Evolutionary conservation across 2,113 vertebrate genomes (phyloP).

Genomic region (Thinocorus orbignyianus): DNA sequence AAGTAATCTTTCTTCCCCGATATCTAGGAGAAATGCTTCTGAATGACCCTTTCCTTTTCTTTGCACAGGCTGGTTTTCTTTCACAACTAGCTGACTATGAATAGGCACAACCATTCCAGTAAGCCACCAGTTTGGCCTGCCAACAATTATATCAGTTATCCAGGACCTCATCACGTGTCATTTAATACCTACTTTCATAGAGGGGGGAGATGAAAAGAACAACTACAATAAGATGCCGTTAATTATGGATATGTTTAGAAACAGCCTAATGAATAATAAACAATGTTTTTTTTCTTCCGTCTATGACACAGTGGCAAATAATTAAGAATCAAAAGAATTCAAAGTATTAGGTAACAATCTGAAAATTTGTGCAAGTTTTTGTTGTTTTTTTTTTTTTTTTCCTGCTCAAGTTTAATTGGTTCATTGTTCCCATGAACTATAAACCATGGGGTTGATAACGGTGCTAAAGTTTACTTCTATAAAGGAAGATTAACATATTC

Average conservation of each 20-base stretch:
- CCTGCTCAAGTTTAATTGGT: slow-evolving; percentile 79
- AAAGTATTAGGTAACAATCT: slow-evolving; percentile 79
- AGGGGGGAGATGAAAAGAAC: slow-evolving; percentile 61
- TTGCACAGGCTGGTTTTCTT: slow-evolving; percentile 2
- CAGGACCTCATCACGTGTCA: slow-evolving; percentile 38
- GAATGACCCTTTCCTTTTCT: slow-evolving; percentile 18
- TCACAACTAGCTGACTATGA: slow-evolving; percentile 40
- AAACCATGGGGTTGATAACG: slow-evolving; percentile 74
- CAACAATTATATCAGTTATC: slow-evolving; percentile 56
- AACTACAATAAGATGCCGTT: slow-evolving; percentile 49
- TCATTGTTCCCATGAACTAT: slow-evolving; percentile 81
- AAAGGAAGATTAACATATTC: slow-evolving; percentile 87
- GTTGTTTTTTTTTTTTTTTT: slow-evolving; percentile 61
- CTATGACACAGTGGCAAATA: slow-evolving; percentile 70
- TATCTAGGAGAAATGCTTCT: neutral
- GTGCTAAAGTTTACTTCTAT: slow-evolving; percentile 79
- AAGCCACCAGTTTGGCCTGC: slow-evolving; percentile 1
- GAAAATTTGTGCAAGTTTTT: slow-evolving; percentile 73
- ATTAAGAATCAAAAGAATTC: slow-evolving; percentile 80
- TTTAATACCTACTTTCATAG: slow-evolving; percentile 66
- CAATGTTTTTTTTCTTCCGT: slow-evolving; percentile 69
- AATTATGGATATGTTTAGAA: slow-evolving; percentile 72
- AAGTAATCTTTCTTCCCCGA: neutral
- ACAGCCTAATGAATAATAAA: slow-evolving; percentile 73
- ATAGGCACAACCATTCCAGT: slow-evolving; percentile 39